A percentile compares a stretch with the other conserved stretches of the same genome.
Conservation (phyloP, 2,113 vertebrate genomes). For the Candoia aspera region DNA sequence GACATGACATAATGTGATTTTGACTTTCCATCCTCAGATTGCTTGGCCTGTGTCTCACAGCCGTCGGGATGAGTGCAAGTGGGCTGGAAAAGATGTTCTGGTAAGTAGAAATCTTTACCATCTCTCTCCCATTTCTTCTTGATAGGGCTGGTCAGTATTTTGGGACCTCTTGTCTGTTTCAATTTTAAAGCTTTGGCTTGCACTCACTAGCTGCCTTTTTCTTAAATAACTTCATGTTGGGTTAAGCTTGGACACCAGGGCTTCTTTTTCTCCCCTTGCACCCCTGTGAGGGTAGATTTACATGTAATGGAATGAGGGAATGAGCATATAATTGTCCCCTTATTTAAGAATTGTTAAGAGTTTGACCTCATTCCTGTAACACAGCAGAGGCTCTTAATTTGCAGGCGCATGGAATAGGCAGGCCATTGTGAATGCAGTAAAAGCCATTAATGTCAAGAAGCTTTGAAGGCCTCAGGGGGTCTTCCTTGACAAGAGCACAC, state of each 20-base stretch:
- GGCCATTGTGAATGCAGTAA: slow-evolving; percentile 36
- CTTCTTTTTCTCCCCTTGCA: background rate
- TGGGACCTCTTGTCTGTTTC: slow-evolving; percentile 49
- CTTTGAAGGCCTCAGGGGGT: slow-evolving; percentile 13
- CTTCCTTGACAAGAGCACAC: slow-evolving; percentile 9
- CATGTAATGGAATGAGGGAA: background rate
- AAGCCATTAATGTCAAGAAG: slow-evolving; percentile 23
- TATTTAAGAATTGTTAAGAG: background rate
- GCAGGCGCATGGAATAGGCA: slow-evolving; percentile 17
- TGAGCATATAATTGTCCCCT: slow-evolving; percentile 8
- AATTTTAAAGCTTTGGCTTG: slow-evolving; percentile 44
- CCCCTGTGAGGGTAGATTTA: slow-evolving; percentile 1
- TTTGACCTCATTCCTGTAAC: slow-evolving; percentile 38
- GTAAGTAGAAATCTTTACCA: slow-evolving; percentile 78
- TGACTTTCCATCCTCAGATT: slow-evolving; percentile 82
- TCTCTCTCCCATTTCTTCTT: background rate
- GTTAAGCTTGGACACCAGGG: background rate
- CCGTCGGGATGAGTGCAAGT: slow-evolving; percentile 95
- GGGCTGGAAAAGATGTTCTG: slow-evolving; percentile 95
- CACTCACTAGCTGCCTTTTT: background rate
- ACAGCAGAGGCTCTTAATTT: slow-evolving; percentile 1
- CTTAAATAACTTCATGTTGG: background rate
- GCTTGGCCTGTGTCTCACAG: slow-evolving; percentile 89
- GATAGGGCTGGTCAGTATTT: slow-evolving; percentile 62
- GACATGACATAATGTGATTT: slow-evolving; percentile 58